Evolutionary conservation across 2,797 vertebrate species (phyloP).

Genomic region (Rhynchotus rufescens): DNA sequence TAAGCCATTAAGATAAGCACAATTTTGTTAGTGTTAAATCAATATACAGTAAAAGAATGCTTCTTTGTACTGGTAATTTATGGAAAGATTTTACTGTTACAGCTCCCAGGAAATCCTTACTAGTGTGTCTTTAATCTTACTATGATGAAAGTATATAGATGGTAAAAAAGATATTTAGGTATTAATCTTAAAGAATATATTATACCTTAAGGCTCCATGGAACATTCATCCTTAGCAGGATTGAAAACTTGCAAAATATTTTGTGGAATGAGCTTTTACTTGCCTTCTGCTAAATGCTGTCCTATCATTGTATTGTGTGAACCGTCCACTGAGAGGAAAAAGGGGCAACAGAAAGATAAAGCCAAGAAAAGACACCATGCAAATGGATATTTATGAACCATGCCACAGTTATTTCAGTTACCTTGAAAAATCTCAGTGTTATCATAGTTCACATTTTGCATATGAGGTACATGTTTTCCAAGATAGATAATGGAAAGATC

Average conservation of each 20-base stretch:
- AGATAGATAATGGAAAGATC: background rate
- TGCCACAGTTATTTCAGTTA: background rate
- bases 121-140: background rate
- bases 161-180: conserved; percentile 37
- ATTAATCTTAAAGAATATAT: conserved; percentile 31
- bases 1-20: conserved; percentile 59
- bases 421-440: background rate
- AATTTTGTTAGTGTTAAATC: conserved; percentile 54
- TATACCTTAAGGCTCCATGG: conserved; percentile 25
- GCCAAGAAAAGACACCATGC: background rate
- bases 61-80: conserved; percentile 54
- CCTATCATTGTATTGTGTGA: background rate
- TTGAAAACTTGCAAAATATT: background rate
- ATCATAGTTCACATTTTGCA: background rate
- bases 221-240: conserved; percentile 14
- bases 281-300: background rate
- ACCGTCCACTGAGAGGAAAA: background rate
- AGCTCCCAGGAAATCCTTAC: conserved; percentile 53
- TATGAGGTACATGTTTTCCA: background rate
- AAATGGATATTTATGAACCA: background rate
- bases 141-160: conserved; percentile 15
- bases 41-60: conserved; percentile 43
- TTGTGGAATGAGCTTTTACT: background rate
- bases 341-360: background rate
- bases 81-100: conserved; percentile 48